These are phyloP conservation scores for Holcopasites calliopsidis DNA, from an alignment of 1,140 invertebrate genomes.

Conservation along the genomic window DNA sequence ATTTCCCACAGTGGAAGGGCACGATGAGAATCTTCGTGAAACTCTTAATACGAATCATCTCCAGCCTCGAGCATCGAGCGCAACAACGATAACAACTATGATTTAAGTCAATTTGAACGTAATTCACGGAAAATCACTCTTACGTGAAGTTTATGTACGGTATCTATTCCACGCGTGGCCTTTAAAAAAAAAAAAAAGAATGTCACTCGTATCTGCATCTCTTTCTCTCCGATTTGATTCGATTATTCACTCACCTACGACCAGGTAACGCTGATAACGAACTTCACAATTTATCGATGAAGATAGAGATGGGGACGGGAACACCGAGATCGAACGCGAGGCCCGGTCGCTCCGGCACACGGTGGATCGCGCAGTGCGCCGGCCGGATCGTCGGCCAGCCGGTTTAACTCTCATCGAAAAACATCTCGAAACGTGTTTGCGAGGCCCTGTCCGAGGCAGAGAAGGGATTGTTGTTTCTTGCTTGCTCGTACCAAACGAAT, in stretches of 20 bases:
- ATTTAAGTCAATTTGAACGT: neutral
- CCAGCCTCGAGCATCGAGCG: neutral
- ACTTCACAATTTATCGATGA: neutral
- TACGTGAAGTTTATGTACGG: neutral
- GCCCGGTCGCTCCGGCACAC: neutral
- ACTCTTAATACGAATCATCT: neutral
- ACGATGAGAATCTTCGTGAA: neutral
- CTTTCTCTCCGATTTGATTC: neutral
- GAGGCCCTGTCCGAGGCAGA: neutral
- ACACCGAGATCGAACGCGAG: neutral
- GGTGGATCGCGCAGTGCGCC: neutral
- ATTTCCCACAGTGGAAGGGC: neutral
- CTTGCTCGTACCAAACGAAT: neutral
- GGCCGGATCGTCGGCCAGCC: neutral
- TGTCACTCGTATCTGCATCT: neutral
- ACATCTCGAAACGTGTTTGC: slow-evolving; percentile 29
- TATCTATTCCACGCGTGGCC: neutral
- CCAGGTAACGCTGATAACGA: no score
- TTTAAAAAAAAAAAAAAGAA: no score
- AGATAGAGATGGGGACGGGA: neutral
- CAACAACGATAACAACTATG: neutral
- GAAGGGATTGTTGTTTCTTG: slow-evolving; percentile 37
- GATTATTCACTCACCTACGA: neutral
- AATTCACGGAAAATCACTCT: neutral
- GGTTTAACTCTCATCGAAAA: slow-evolving; percentile 9